phyloP scores from a whole-genome alignment of 1,140 invertebrate genomes.

The Thereuonema tuberculata region DNA sequence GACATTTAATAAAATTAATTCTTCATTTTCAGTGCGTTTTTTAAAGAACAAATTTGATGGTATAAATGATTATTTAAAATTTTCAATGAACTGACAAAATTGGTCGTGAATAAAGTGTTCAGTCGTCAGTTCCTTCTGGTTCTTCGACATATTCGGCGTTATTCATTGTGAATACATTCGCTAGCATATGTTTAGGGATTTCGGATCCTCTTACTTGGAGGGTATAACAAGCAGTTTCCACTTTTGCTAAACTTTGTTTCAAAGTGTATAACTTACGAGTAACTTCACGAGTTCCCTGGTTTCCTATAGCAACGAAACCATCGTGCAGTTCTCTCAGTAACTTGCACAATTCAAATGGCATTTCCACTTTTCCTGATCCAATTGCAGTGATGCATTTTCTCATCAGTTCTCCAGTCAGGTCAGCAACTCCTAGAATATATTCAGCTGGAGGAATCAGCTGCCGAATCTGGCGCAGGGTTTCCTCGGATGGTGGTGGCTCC shows the following conservation, averaged over 20 bases:
- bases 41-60: no score
- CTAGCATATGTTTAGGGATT: slow-evolving; percentile 49
- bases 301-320: slow-evolving; percentile 43
- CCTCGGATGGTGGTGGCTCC: not conserved
- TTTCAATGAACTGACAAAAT: no score
- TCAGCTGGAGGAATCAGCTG: slow-evolving; percentile 43
- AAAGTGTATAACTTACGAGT: slow-evolving; percentile 53
- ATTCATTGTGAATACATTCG: slow-evolving; percentile 35
- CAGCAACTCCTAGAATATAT: slow-evolving; percentile 69
- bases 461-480: slow-evolving; percentile 6
- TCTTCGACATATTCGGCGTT: slow-evolving; percentile 21
- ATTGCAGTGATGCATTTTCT: slow-evolving; percentile 70
- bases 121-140: not conserved
- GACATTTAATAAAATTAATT: no score
- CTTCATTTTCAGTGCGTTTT: not conserved
- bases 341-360: slow-evolving; percentile 53
- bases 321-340: slow-evolving; percentile 56
- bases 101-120: not conserved
- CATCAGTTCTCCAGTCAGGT: slow-evolving; percentile 83
- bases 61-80: no score
- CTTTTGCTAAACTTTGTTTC: slow-evolving; percentile 58
- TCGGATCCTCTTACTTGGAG: slow-evolving; percentile 65
- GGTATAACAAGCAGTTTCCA: slow-evolving; percentile 72
- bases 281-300: slow-evolving; percentile 47
- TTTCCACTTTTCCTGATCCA: slow-evolving; percentile 55